Base-by-base conservation (phyloP, 2,888 invertebrate genomes). In the Choreutis nemorana region DNA sequence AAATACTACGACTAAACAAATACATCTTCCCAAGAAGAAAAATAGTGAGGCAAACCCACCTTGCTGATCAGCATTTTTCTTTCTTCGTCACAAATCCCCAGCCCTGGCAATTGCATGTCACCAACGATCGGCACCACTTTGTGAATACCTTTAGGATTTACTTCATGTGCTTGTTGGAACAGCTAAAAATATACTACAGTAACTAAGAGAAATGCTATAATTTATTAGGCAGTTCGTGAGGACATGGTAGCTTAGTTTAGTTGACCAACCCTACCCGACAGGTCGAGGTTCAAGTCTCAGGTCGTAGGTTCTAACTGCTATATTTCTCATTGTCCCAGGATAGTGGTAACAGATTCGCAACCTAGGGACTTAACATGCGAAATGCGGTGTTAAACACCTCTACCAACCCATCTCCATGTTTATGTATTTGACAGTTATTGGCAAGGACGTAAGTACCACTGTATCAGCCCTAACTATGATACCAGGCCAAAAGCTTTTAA, bases 101-200 rank as follows among this genome's bases (percentile, higher is more conserved):
- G 55, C 1, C 79, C 81, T 0, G 83, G 82, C n/a, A 80, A 44
- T 25, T 79, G 68, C 62, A 86, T 83, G 36, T 87, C 86, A 0
- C 87, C 87, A 1, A 78, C 46, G 1, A 81, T 55, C 0, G 77
- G 67, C 0, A 70, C 48, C 1, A 81, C 55, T 37, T 81, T 81
- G 41, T 73, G 83, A 4, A 82, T 72, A n/a, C 84, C 85, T 41
- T 87, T 86, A 0, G 86, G 86, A 23, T 79, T 78, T 29, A 68
- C 73, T 26, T 78, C 65, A 23, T 75, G 81, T 12, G 85, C 64
- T 39, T 61, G 62, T 1, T 72, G 63, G 44, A 86, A 87, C 1
- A 87, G 32, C 84, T 84, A 56, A 1, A 60, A 58, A 14, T 20
- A 27, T 11, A 28, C 22, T 29, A 18, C 9, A 23, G 22, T 23